Percentiles rank a stretch among this genome's conserved stretches.
Conservation (phyloP, 2,113 vertebrate genomes). For the Pelobates fuscus region DNA sequence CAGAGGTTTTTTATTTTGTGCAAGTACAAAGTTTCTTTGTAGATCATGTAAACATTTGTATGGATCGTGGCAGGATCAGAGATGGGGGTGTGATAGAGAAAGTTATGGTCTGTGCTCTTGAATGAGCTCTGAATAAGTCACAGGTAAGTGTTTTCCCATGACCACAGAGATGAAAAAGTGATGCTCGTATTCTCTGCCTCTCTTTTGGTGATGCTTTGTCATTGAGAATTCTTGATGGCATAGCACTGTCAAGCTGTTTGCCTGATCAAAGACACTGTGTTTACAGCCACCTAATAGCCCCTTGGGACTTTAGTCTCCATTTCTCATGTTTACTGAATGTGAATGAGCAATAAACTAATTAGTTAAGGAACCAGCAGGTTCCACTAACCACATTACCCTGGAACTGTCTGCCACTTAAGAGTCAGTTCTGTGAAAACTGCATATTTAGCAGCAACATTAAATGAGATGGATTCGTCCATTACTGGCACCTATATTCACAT, state of each 20-base stretch:
- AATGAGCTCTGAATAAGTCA: constrained; percentile 20
- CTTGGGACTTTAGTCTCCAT: constrained; percentile 53
- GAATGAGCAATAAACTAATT: constrained; percentile 64
- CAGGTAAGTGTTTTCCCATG: constrained; percentile 35
- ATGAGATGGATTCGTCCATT: constrained; percentile 42
- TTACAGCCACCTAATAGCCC: constrained; percentile 57
- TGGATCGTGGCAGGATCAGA: constrained; percentile 29
- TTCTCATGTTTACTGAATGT: constrained; percentile 62
- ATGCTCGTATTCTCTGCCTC: constrained; percentile 43
- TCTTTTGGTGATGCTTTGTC: constrained; percentile 52
- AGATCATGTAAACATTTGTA: constrained; percentile 38
- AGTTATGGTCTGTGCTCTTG: constrained; percentile 39
- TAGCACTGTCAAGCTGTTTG: constrained; percentile 56
- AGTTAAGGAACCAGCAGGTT: constrained; percentile 53
- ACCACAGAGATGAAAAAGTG: constrained; percentile 38
- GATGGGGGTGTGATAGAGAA: constrained; percentile 29
- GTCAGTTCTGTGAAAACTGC: constrained; percentile 50
- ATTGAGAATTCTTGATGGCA: constrained; percentile 37
- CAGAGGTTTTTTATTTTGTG: constrained; percentile 13
- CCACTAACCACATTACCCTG: constrained; percentile 8
- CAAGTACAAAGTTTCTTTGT: constrained; percentile 35
- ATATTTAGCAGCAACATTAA: constrained; percentile 54
- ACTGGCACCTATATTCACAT: constrained; percentile 55
- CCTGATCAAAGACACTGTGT: constrained; percentile 65
- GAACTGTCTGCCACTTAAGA: constrained; percentile 11